A percentile compares a stretch with the other conserved stretches of the same genome.
These are phyloP conservation scores for Corythornis leucogaster DNA, from an alignment of 2,797 vertebrate species.

Conservation along the genomic window DNA sequence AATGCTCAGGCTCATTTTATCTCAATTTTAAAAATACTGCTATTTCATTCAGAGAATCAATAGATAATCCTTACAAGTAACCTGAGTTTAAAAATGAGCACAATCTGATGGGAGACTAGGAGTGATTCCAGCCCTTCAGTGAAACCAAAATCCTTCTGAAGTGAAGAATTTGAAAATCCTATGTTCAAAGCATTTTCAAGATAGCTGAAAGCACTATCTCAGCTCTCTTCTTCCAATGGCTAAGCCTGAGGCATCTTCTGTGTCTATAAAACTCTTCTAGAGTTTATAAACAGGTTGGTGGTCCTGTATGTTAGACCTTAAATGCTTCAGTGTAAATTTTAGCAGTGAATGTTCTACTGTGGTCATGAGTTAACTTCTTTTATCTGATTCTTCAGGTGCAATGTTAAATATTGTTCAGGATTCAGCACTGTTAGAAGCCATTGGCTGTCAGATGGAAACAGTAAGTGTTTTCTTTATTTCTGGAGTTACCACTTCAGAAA, in stretches of 20 bases:
- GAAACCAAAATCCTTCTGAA: neutral
- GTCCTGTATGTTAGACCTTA: neutral
- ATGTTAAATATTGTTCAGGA: constrained; percentile 94
- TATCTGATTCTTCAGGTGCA: constrained; percentile 80
- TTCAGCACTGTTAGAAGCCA: constrained; percentile 86
- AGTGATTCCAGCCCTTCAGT: neutral
- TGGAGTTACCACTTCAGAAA: neutral
- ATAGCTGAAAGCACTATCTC: neutral
- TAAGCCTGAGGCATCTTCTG: neutral
- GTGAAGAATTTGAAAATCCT: neutral
- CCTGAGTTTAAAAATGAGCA: neutral
- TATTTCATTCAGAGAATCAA: neutral
- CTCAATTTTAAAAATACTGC: neutral
- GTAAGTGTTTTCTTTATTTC: constrained; percentile 75
- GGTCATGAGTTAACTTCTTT: neutral
- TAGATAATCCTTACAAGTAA: neutral
- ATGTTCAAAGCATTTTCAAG: neutral
- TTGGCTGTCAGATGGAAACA: constrained; percentile 85
- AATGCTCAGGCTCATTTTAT: neutral
- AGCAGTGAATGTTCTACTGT: neutral
- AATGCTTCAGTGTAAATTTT: neutral
- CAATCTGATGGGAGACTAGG: neutral
- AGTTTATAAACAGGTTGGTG: neutral
- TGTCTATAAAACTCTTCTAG: neutral
- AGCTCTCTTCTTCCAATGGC: neutral